phyloP scores from a whole-genome alignment of 1,140 invertebrate species.

The Andrena cerasifolii region DNA sequence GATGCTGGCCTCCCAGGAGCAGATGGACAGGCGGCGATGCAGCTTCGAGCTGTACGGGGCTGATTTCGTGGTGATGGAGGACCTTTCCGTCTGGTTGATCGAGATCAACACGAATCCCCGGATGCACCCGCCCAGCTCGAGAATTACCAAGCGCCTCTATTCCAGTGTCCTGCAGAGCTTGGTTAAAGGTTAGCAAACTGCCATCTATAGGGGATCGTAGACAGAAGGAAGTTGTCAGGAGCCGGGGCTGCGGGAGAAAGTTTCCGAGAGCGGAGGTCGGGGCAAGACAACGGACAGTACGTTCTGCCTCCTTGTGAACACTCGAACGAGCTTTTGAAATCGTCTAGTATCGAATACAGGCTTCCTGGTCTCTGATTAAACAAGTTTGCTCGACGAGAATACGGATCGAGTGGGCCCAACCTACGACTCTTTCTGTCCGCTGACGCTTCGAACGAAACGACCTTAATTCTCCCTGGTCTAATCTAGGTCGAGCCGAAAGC shows the following conservation, averaged over 20 bases:
- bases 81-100: conserved; percentile 94
- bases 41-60: conserved; percentile 96
- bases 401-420: background rate
- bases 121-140: conserved; percentile 89
- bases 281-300: background rate
- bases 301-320: conserved; percentile 1
- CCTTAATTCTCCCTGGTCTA: background rate
- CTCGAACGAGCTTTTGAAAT: conserved; percentile 33
- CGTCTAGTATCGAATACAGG: conserved; percentile 17
- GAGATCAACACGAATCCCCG: conserved; percentile 97
- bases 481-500: background rate
- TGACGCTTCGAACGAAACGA: background rate
- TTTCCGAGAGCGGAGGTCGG: conserved; percentile 11
- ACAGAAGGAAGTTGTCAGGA: conserved; percentile 29
- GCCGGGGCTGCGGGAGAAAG: conserved; percentile 16
- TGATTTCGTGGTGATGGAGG: conserved; percentile 94
- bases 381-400: conserved; percentile 9
- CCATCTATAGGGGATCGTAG: background rate
- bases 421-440: conserved; percentile 11
- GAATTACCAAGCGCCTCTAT: conserved; percentile 92
- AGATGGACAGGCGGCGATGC: conserved; percentile 88
- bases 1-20: conserved; percentile 90
- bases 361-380: conserved; percentile 32
- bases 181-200: conserved; percentile 88
- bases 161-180: conserved; percentile 91